Conservation (phyloP, 2,888 invertebrate species). For the Euplexia lucipara region DNA sequence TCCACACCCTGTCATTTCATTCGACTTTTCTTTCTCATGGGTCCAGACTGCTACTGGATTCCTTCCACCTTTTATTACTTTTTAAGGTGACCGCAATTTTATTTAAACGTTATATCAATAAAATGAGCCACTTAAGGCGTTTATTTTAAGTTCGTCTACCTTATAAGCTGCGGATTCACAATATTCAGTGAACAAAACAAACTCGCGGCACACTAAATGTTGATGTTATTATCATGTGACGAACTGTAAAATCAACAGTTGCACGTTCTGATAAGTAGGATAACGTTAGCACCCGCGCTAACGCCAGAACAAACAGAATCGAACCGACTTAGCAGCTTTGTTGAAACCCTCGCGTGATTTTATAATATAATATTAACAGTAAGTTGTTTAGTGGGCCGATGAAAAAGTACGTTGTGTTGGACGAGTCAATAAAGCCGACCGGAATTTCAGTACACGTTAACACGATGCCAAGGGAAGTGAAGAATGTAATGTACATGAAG, state of each 20-base stretch:
- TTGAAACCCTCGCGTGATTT: conserved; percentile 86
- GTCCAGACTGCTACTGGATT: conserved; percentile 87
- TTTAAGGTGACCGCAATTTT: conserved; percentile 84
- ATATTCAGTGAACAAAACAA: conserved; percentile 69
- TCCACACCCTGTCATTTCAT: conserved; percentile 77
- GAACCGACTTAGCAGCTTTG: conserved; percentile 68
- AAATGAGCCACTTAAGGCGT: conserved; percentile 73
- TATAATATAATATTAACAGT: conserved; percentile 89
- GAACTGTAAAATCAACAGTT: conserved; percentile 83
- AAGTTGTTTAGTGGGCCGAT: conserved; percentile 79
- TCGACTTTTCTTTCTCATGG: conserved; percentile 88
- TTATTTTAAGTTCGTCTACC: conserved; percentile 75
- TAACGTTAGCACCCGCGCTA: conserved; percentile 84
- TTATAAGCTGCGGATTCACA: conserved; percentile 65
- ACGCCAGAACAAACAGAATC: conserved; percentile 82
- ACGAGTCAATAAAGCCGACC: conserved; percentile 81
- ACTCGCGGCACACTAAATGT: conserved; percentile 69
- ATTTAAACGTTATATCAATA: conserved; percentile 85
- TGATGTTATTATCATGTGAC: conserved; percentile 80
- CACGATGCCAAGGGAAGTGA: conserved; percentile 66
- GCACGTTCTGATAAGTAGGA: conserved; percentile 83
- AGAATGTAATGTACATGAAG: conserved; percentile 32
- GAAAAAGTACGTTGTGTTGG: conserved; percentile 74
- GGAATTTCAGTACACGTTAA: conserved; percentile 80
- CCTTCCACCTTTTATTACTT: conserved; percentile 81